These are phyloP conservation scores for Epizoanthus illoricatus DNA, from an alignment of 92 coral and sea anemone species.

Conservation along the genomic window DNA sequence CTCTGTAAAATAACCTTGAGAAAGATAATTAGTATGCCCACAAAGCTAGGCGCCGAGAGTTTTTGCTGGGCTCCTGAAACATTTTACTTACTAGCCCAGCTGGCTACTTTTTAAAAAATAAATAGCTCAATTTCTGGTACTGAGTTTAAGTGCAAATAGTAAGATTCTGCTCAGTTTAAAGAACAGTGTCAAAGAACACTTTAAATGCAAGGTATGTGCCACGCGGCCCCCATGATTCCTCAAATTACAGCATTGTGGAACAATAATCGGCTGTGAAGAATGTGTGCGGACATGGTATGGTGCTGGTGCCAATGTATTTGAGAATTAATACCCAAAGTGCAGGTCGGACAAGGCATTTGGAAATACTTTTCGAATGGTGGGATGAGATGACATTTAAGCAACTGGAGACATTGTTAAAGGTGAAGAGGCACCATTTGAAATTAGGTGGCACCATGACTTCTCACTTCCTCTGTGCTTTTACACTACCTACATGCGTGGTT, in stretches of 20 bases:
- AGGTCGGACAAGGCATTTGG: slow-evolving; percentile 24
- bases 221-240: neutral
- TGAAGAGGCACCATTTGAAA: too few species aligned
- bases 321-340: slow-evolving; percentile 26
- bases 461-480: too few species aligned
- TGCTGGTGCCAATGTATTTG: slow-evolving; percentile 20
- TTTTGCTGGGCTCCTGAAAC: too few species aligned
- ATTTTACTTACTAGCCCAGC: too few species aligned
- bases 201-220: slow-evolving; percentile 26
- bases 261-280: slow-evolving; percentile 23
- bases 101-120: too few species aligned
- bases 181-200: neutral
- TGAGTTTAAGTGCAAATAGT: neutral
- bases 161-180: slow-evolving; percentile 15
- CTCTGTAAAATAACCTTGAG: too few species aligned
- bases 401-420: too few species aligned
- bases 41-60: too few species aligned
- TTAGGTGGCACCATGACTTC: too few species aligned
- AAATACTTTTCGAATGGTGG: slow-evolving; percentile 21
- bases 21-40: too few species aligned
- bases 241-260: slow-evolving; percentile 22
- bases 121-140: neutral
- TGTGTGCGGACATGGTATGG: slow-evolving; percentile 28
- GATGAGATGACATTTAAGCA: slow-evolving; percentile 1
- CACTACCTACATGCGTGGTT: too few species aligned